These are phyloP conservation scores for Archips crataeganus DNA, from an alignment of 2,888 invertebrate species.

Conservation along the genomic window DNA sequence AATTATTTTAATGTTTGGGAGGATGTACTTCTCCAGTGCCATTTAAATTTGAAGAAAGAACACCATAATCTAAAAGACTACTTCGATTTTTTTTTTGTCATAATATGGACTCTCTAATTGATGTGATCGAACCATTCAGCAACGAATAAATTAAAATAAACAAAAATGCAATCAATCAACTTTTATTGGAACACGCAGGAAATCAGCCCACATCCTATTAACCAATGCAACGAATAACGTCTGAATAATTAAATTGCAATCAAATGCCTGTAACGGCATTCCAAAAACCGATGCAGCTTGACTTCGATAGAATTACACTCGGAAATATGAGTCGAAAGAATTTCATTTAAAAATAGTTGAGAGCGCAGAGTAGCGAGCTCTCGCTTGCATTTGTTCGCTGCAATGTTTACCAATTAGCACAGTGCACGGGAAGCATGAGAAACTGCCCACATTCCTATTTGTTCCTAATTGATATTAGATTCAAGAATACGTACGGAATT, in stretches of 20 bases:
- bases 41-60: no score
- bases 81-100: no score
- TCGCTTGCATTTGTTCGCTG: constrained; percentile 65
- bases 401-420: constrained; percentile 77
- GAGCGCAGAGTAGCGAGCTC: constrained; percentile 56
- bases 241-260: constrained; percentile 76
- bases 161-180: constrained; percentile 22
- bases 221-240: constrained; percentile 61
- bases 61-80: no score
- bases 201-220: constrained; percentile 37
- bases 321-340: constrained; percentile 75
- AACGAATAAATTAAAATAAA: constrained; percentile 30
- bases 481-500: constrained; percentile 57
- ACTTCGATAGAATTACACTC: constrained; percentile 68
- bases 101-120: background rate
- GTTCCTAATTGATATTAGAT: constrained; percentile 65
- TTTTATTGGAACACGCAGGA: constrained; percentile 11
- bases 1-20: no score
- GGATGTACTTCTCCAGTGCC: no score
- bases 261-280: constrained; percentile 71
- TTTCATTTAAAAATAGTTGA: constrained; percentile 79
- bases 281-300: constrained; percentile 61
- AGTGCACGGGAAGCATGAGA: constrained; percentile 49
- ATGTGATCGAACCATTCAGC: constrained; percentile 10
- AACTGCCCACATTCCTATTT: constrained; percentile 57